Evolutionary conservation across 2,888 invertebrate genomes (phyloP), one percentile per base, ranked within the genome.

Genomic region (Oligia latruncula): DNA sequence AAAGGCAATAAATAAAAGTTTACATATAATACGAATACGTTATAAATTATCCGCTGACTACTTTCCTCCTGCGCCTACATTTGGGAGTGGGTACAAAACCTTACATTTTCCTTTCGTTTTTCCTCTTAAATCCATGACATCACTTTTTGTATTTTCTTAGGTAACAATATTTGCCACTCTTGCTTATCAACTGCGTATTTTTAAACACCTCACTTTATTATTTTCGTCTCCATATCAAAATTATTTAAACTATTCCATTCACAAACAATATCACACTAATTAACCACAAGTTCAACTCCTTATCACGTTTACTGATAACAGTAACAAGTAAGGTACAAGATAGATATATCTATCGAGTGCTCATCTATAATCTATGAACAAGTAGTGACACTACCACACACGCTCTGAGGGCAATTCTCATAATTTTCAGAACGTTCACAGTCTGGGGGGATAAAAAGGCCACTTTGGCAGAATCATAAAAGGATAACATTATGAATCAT

Each of bases 231-330:
- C 8, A 29, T 73, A 62, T 62, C 70, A 55, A 60, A 67, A 40
- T n/a, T 67, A 46, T 20, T 70, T 29, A 58, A 82, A 62, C 70
- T 55, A 75, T 74, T 77, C 58, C 66, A 72, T 78, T 78, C 65
- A 80, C 23, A 83, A 74, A 82, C 80, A 79, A 58, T 65, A 68
- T 75, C 52, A 68, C 67, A 68, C 17, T 52, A 77, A 71, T 84
- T 85, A 81, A 84, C 80, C 17, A 72, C 81, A 64, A 77, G 85
- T 84, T 84, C 68, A 84, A 43, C 17, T 52, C 9, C 20, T 58
- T 84, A 81, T 81, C 65, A 40, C 15, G 5, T 68, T n/a, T 55
- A 58, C 4, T 76, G 85, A 85, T 85, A 82, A 74, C 46, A 58
- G 3, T 13, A 55, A 78, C 64, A 82, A 75, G 43, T 77, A 17